Conservation (phyloP, 2,888 invertebrate genomes). For the Eurois occulta region DNA sequence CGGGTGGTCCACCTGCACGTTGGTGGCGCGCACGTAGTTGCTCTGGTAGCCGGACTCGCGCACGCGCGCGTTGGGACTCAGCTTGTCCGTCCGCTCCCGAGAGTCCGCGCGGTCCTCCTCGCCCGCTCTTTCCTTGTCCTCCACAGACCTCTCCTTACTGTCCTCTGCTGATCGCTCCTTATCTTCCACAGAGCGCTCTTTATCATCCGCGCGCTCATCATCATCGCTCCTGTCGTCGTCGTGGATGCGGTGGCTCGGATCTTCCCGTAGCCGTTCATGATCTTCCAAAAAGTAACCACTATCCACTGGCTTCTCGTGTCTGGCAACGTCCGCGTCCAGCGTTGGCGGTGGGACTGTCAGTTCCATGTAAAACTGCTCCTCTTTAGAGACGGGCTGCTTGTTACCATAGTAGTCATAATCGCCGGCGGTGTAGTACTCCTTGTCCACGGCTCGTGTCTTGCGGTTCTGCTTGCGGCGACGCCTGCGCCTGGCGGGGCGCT, state of each 20-base stretch:
- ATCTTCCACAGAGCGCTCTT: slow-evolving; percentile 62
- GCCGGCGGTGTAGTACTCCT: slow-evolving; percentile 75
- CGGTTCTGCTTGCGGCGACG: slow-evolving; percentile 81
- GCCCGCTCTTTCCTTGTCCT: slow-evolving; percentile 70
- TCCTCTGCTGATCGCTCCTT: slow-evolving; percentile 67
- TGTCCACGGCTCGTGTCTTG: slow-evolving; percentile 72
- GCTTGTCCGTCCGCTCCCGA: slow-evolving; percentile 70
- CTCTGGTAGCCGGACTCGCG: slow-evolving; percentile 81
- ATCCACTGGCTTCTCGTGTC: slow-evolving; percentile 75
- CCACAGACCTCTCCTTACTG: slow-evolving; percentile 62
- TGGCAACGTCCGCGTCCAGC: slow-evolving; percentile 78
- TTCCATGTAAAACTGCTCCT: slow-evolving; percentile 79
- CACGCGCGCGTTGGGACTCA: slow-evolving; percentile 82
- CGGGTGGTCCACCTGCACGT: slow-evolving; percentile 81
- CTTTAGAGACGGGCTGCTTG: slow-evolving; percentile 80
- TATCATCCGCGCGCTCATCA: slow-evolving; percentile 62
- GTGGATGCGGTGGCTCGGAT: slow-evolving; percentile 74
- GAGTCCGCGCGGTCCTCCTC: slow-evolving; percentile 69
- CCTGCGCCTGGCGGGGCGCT: slow-evolving; percentile 75
- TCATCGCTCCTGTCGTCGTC: slow-evolving; percentile 67
- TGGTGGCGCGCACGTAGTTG: slow-evolving; percentile 81
- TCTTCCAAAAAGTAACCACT: slow-evolving; percentile 79
- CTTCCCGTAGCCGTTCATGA: slow-evolving; percentile 80
- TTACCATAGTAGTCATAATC: slow-evolving; percentile 85
- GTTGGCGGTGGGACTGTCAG: slow-evolving; percentile 83